Conservation (phyloP, 1,140 invertebrate species). For the Neocloeon triangulifer region DNA sequence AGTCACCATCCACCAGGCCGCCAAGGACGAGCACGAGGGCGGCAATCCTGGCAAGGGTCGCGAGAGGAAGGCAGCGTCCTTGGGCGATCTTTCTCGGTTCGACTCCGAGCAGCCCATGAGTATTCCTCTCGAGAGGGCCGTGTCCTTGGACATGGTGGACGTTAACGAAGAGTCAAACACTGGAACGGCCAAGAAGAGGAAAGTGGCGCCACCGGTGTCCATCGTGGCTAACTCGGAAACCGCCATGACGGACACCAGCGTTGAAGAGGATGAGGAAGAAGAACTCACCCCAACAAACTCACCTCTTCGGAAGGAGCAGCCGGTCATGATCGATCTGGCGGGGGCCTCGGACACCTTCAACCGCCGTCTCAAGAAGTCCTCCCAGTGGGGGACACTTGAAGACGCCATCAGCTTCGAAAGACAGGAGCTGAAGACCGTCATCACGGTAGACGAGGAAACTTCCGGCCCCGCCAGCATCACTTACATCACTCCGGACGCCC, state of each 20-base stretch:
- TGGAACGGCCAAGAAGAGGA: conserved; percentile 39
- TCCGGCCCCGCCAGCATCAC: neutral
- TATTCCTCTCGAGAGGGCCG: conserved; percentile 42
- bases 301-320: too few relatives aligned
- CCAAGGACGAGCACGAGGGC: conserved; percentile 26
- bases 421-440: conserved; percentile 12
- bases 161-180: conserved; percentile 28
- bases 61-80: conserved; percentile 51
- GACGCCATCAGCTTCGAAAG: conserved; percentile 23
- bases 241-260: conserved; percentile 2
- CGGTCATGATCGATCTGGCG: too few relatives aligned
- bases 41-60: too few relatives aligned
- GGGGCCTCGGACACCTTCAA: conserved; percentile 40
- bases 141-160: conserved; percentile 44
- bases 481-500: neutral
- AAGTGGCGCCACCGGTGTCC: conserved; percentile 28
- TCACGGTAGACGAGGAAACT: neutral
- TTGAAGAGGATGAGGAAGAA: neutral
- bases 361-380: conserved; percentile 42
- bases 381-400: conserved; percentile 50
- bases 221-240: too few relatives aligned
- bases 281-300: too few relatives aligned
- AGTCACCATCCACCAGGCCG: conserved; percentile 43
- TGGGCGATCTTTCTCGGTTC: conserved; percentile 55
- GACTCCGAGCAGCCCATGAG: conserved; percentile 25